A percentile compares a stretch with the other conserved stretches of the same genome.
These are phyloP conservation scores for Pomatorhinus ruficollis DNA, from an alignment of 2,113 vertebrate species.

Conservation along the genomic window DNA sequence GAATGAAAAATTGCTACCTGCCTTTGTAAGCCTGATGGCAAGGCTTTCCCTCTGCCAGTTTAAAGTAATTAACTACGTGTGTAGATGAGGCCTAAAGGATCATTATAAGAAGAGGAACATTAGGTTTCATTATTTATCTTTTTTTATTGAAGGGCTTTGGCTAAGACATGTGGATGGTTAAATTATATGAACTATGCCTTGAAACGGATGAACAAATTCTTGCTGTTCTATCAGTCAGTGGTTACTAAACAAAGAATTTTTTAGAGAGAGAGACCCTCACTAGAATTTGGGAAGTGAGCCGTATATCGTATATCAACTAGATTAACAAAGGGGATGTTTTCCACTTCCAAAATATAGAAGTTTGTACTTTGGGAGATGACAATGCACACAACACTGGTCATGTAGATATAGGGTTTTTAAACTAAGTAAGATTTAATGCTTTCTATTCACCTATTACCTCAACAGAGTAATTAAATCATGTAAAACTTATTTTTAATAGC, in stretches of 20 bases:
- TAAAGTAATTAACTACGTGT: slow-evolving; percentile 36
- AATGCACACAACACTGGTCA: not conserved
- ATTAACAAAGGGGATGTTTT: not conserved
- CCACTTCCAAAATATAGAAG: not conserved
- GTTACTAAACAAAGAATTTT: not conserved
- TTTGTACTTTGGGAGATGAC: not conserved
- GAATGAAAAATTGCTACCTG: slow-evolving; percentile 27
- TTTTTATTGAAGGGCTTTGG: not conserved
- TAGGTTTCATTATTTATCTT: slow-evolving; percentile 18
- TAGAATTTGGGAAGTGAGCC: not conserved
- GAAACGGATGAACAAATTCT: not conserved
- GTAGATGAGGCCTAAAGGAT: slow-evolving; percentile 32
- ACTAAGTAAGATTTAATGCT: slow-evolving; percentile 16
- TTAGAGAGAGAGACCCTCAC: not conserved
- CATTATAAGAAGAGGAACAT: slow-evolving; percentile 20
- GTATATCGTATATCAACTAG: not conserved
- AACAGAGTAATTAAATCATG: slow-evolving; percentile 4
- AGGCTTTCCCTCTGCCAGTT: not conserved
- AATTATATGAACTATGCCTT: not conserved
- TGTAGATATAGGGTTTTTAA: not conserved
- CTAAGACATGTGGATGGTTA: not conserved
- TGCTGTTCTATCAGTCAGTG: not conserved
- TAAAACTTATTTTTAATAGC: slow-evolving; percentile 54
- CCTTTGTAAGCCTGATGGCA: slow-evolving; percentile 8
- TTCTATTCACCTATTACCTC: not conserved